These are phyloP conservation scores for Gasteruption jaculator DNA, from an alignment of 2,888 invertebrate species.

Conservation along the genomic window DNA sequence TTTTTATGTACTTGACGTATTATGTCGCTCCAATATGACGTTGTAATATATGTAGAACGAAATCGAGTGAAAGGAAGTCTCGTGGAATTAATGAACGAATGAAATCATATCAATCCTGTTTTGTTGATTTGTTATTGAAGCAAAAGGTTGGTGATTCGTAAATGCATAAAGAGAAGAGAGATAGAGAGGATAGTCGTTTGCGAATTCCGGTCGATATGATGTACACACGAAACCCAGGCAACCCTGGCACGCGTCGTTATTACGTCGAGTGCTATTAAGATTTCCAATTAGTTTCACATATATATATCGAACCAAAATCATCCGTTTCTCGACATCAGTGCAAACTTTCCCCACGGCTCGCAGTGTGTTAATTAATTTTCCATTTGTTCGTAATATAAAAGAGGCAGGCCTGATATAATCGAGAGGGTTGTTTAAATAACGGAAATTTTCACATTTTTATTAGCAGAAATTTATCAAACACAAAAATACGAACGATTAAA, in stretches of 20 bases:
- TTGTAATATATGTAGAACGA: conserved; percentile 14
- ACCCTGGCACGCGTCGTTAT: no score
- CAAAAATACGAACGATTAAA: no score
- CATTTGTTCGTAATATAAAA: no score
- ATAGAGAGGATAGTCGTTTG: conserved; percentile 24
- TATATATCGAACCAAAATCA: conserved; percentile 9
- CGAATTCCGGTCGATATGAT: conserved; percentile 40
- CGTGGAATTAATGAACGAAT: conserved; percentile 42
- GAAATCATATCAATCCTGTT: conserved; percentile 42
- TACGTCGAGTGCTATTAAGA: conserved; percentile 43
- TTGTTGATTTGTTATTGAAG: conserved; percentile 39
- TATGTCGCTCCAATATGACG: conserved; percentile 1
- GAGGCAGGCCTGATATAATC: no score
- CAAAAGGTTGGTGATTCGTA: conserved; percentile 13
- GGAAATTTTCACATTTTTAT: no score
- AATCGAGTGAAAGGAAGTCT: conserved; percentile 34
- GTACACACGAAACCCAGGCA: conserved; percentile 28
- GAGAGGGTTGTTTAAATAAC: no score
- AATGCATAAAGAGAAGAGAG: conserved; percentile 10
- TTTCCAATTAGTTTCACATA: conserved; percentile 38
- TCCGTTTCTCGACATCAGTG: no score
- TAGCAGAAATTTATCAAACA: no score
- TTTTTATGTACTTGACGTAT: no score
- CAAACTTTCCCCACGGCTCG: no score
- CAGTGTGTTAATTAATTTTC: no score